These are phyloP conservation scores for Salvelinus alpinus DNA, from an alignment of 2,113 vertebrate species.

Conservation along the genomic window DNA sequence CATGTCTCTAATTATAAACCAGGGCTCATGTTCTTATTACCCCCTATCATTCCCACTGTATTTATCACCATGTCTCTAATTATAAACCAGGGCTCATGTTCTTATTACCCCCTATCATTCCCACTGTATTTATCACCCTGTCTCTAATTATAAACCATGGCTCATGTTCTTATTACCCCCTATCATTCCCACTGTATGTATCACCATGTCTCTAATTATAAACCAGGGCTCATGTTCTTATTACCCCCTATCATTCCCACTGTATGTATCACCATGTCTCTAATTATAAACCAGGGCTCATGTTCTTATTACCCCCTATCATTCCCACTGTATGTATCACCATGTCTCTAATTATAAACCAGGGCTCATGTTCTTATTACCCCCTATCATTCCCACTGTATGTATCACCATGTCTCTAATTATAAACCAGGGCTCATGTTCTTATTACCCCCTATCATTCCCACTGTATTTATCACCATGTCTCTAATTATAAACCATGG, in stretches of 20 bases:
- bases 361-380: conserved; percentile 70
- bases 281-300: conserved; percentile 76
- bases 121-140: conserved; percentile 93
- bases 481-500: conserved; percentile 76
- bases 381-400: conserved; percentile 77
- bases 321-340: conserved; percentile 91
- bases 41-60: conserved; percentile 77
- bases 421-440: conserved; percentile 74
- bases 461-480: conserved; percentile 93
- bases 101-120: conserved; percentile 69
- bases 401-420: conserved; percentile 88
- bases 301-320: conserved; percentile 64
- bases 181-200: conserved; percentile 86
- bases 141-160: conserved; percentile 80
- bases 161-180: conserved; percentile 59
- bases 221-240: conserved; percentile 74
- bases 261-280: conserved; percentile 95
- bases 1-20: conserved; percentile 80
- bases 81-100: conserved; percentile 74
- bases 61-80: conserved; percentile 88
- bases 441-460: conserved; percentile 69
- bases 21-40: conserved; percentile 70
- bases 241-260: conserved; percentile 63
- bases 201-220: conserved; percentile 82
- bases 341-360: conserved; percentile 80